Percentiles rank a stretch among this genome's conserved stretches.
Conservation (phyloP, 1,140 invertebrate genomes). For the Drosophila azteca region DNA sequence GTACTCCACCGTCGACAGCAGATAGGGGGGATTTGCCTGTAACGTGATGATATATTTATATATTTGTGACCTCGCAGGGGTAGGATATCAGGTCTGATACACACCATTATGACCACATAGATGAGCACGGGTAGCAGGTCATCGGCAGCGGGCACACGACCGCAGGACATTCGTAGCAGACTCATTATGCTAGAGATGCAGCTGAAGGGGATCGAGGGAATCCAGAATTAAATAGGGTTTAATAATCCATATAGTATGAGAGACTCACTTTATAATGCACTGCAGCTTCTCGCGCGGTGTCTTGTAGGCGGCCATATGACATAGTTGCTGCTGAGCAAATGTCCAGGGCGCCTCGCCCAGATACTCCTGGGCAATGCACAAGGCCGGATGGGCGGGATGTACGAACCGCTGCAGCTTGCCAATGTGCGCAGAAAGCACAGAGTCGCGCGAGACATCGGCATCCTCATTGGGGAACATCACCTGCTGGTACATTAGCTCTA, state of each 20-base stretch:
- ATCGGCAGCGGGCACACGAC: conserved; percentile 95
- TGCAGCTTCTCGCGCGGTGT: conserved; percentile 97
- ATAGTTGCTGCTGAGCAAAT: conserved; percentile 97
- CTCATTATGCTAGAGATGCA: conserved; percentile 97
- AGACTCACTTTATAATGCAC: conserved; percentile 85
- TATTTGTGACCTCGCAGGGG: not conserved
- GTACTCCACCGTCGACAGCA: conserved; percentile 98
- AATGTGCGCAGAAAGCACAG: conserved; percentile 95
- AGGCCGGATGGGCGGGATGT: conserved; percentile 92
- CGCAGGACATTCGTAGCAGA: conserved; percentile 92
- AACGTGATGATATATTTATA: not conserved
- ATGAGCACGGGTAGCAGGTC: conserved; percentile 98
- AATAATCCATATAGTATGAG: too few species aligned
- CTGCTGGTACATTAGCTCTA: conserved; percentile 95
- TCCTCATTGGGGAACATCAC: conserved; percentile 99
- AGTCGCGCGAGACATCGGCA: conserved; percentile 95
- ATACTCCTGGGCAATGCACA: conserved; percentile 92
- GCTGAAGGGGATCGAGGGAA: conserved; percentile 85
- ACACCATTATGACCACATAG: conserved; percentile 97
- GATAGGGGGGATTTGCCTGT: conserved; percentile 95
- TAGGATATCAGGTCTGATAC: conserved; percentile 1
- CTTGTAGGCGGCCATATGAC: conserved; percentile 96
- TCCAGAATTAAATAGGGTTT: not conserved
- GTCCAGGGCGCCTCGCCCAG: conserved; percentile 97
- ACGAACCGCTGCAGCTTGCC: conserved; percentile 91